phyloP scores from a whole-genome alignment of 2,797 vertebrate genomes.

The Catamblyrhynchus diadema region DNA sequence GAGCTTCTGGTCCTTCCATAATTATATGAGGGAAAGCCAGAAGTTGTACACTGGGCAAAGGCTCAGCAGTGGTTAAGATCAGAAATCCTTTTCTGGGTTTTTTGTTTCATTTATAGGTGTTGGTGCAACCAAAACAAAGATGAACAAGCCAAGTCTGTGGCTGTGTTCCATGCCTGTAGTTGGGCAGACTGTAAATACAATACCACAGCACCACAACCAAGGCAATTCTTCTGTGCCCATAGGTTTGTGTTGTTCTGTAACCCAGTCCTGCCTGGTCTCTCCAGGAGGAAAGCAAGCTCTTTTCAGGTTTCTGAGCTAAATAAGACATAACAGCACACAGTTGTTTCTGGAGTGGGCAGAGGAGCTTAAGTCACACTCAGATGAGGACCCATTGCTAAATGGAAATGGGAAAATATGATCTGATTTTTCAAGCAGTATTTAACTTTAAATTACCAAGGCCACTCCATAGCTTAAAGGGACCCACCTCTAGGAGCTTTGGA shows the following conservation, averaged over 20 bases:
- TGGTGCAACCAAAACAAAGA: constrained; percentile 14
- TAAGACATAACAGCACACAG: not conserved
- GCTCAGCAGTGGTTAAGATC: not conserved
- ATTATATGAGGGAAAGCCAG: not conserved
- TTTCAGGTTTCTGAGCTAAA: not conserved
- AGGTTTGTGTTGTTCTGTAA: not conserved
- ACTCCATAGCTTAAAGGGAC: not conserved
- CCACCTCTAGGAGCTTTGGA: not conserved
- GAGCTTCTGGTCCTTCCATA: not conserved
- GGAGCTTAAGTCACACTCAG: not conserved
- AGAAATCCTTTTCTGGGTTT: not conserved
- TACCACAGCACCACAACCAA: not conserved
- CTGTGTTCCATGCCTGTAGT: not conserved
- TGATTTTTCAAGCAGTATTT: not conserved
- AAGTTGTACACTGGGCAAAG: not conserved
- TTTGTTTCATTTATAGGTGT: constrained; percentile 36
- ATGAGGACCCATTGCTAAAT: not conserved
- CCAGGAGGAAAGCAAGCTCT: not conserved
- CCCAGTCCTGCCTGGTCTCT: not conserved
- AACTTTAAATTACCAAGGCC: not conserved
- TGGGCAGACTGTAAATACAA: not conserved
- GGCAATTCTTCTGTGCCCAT: not conserved
- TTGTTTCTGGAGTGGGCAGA: not conserved
- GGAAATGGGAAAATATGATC: not conserved
- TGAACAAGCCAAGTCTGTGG: not conserved